Conservation (phyloP, 2,888 invertebrate species). For the Lysandra bellargus region DNA sequence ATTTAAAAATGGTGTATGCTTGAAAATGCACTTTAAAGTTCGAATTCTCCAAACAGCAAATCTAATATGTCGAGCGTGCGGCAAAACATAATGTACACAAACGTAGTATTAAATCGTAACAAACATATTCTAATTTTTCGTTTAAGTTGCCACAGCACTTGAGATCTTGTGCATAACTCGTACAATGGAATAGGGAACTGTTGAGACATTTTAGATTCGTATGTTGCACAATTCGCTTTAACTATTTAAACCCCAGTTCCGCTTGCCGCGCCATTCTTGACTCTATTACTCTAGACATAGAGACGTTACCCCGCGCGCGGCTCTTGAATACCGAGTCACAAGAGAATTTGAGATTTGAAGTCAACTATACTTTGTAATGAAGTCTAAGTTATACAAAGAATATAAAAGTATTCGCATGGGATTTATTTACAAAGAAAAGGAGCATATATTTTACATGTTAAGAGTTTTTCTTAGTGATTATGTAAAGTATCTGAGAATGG, state of each 20-base stretch:
- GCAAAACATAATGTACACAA: background rate
- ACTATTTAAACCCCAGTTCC: conserved; percentile 42
- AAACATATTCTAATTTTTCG: conserved; percentile 22
- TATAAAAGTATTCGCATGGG: conserved; percentile 19
- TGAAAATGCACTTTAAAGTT: background rate
- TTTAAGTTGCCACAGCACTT: conserved; percentile 14
- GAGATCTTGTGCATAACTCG: conserved; percentile 28
- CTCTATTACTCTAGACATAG: conserved; percentile 36
- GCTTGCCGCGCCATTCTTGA: conserved; percentile 31
- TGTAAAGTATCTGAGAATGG: background rate
- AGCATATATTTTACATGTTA: background rate
- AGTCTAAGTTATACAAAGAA: conserved; percentile 35
- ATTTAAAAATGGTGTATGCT: background rate
- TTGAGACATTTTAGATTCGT: conserved; percentile 43
- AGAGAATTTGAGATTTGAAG: conserved; percentile 50
- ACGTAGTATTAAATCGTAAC: conserved; percentile 8
- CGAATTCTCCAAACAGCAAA: background rate
- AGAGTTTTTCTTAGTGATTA: background rate
- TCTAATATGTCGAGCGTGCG: background rate
- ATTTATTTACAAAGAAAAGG: conserved; percentile 19
- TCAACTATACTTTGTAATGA: conserved; percentile 33
- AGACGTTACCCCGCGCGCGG: conserved; percentile 35
- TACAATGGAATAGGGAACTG: conserved; percentile 36
- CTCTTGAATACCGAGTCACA: conserved; percentile 57
- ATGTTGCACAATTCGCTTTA: conserved; percentile 45